These are phyloP conservation scores for Sterrhoptilus dennistouni DNA, from an alignment of 2,113 vertebrate species.

Conservation along the genomic window DNA sequence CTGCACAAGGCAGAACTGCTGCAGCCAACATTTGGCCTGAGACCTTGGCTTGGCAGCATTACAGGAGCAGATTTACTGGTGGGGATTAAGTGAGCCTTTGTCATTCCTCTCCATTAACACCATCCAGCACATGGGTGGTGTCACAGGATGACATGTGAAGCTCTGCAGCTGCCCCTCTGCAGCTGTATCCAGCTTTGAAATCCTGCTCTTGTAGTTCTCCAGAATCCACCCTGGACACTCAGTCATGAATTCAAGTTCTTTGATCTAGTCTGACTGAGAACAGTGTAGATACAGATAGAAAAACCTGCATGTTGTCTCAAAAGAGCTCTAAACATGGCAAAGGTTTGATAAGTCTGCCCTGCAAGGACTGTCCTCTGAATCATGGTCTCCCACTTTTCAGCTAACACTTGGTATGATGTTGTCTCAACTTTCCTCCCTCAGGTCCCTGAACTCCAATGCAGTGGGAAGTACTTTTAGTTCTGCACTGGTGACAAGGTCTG, in stretches of 20 bases:
- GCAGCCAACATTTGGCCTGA: neutral
- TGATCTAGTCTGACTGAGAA: neutral
- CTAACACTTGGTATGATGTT: neutral
- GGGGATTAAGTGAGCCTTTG: neutral
- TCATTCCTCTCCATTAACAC: conserved; percentile 27
- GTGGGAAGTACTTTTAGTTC: neutral
- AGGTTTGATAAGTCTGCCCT: neutral
- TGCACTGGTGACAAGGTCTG: neutral
- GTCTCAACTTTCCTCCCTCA: neutral
- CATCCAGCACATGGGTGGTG: neutral
- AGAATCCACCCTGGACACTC: neutral
- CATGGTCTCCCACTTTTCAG: neutral
- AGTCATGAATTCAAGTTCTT: neutral
- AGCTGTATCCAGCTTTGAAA: neutral
- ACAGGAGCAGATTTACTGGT: neutral
- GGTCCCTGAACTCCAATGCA: neutral
- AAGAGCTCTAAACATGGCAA: neutral
- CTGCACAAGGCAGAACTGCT: neutral
- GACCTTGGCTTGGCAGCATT: neutral
- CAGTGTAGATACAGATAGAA: neutral
- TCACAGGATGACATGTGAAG: neutral
- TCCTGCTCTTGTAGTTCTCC: neutral
- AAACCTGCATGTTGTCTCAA: neutral
- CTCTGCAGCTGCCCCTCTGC: neutral
- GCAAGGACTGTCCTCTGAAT: neutral